Base-by-base conservation (phyloP, 2,888 invertebrate genomes). In the Parnassius apollo region DNA sequence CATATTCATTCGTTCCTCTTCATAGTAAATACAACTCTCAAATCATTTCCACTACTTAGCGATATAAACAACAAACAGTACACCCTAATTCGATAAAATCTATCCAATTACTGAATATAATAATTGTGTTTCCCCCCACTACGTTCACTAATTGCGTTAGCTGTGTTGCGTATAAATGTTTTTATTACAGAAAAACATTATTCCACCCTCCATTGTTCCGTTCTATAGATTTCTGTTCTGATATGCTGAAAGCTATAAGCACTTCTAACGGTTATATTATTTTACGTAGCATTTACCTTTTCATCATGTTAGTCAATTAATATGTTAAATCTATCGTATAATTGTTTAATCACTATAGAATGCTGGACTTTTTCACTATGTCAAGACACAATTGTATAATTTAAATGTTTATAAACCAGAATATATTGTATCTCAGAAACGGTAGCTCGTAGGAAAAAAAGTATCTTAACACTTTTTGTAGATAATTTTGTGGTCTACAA, bases 81-180 rank as follows among this genome's bases (percentile, higher is more conserved):
- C 75, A 68, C 77, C 75, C 74, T 69, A 68, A 68, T 70, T 69
- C 64, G 76, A 77, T 78, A 81, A 75, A 72, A 80, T 82, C 81
- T 78, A 76, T 74, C 77, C 75, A 80, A 82, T 80, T 81, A 79
- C 73, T 73, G 76, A 72, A 76, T 78, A 80, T 81, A 84, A 85
- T 82, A 76, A 78, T 73, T 77, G 67, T 70, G 71, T 81, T 78
- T 76, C 72, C 75, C 68, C 71, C 70, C 69, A 66, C 66, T 61
- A 62, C 61, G 60, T 64, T 68, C 69, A 66, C 73, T 79, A 81
- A 81, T 82, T 82, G 79, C 74, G 73, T 71, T 66, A 58, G 61
- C 69, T 68, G 64, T 54, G 65, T 59, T 59, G 66, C 64, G 71
- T 72, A 69, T 70, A 72, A 75, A 72, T 74, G 73, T 73, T 75